phyloP scores from a whole-genome alignment of 2,888 invertebrate species.

The Sicus ferrugineus region DNA sequence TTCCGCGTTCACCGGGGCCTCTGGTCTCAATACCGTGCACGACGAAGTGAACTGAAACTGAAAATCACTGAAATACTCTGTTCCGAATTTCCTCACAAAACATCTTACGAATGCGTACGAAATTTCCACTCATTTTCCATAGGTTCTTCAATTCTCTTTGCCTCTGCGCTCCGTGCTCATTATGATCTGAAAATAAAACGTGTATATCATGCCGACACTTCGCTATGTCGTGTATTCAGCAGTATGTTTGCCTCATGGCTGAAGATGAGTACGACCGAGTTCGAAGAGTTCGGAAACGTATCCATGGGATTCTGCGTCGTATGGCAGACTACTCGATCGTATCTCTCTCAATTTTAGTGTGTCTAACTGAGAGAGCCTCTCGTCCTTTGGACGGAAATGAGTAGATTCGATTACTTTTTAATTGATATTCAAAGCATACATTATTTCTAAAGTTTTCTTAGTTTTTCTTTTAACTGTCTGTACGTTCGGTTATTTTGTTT shows the following conservation, averaged over 20 bases:
- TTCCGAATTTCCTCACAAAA: constrained; percentile 10
- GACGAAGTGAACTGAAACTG: constrained; percentile 18
- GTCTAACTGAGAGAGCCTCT: too few species aligned
- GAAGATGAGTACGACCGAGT: neutral
- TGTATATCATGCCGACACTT: neutral
- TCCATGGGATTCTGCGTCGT: constrained; percentile 17
- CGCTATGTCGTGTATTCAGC: constrained; percentile 32
- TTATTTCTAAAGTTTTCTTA: constrained; percentile 7
- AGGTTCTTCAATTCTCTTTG: constrained; percentile 19
- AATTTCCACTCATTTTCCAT: constrained; percentile 28
- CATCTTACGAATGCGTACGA: constrained; percentile 1
- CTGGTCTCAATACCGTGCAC: neutral
- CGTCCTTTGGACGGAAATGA: neutral
- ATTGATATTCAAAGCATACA: constrained; percentile 14
- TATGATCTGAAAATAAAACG: constrained; percentile 20
- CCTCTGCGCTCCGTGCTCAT: constrained; percentile 11
- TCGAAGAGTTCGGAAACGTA: neutral
- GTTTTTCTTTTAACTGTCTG: constrained; percentile 18
- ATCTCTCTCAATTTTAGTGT: neutral
- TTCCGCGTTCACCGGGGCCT: neutral
- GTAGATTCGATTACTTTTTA: neutral
- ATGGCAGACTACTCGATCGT: neutral
- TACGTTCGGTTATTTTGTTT: constrained; percentile 12
- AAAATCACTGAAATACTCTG: constrained; percentile 20
- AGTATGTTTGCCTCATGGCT: neutral